Base-by-base conservation (phyloP, 2,888 invertebrate genomes). In the Geotrupes spiniger region DNA sequence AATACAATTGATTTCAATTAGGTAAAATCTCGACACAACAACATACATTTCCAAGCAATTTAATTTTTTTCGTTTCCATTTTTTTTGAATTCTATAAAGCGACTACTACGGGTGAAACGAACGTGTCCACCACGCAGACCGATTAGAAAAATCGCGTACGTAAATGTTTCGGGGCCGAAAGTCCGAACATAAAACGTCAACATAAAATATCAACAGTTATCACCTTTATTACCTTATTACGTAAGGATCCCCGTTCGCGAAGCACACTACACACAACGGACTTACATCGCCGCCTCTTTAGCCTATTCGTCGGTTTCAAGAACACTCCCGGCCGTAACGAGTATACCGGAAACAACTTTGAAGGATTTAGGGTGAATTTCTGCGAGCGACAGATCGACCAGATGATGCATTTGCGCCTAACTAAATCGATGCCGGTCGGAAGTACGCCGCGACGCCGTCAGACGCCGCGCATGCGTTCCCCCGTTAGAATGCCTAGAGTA, bases 361-460 rank as follows among this genome's bases (percentile, higher is more conserved):
- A 21, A 38, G 25, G 16, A 38, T 17, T 38, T 8, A 6, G 26
- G 26, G 36, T 36, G 17, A 40, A 16, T 41, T 42, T 45, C 36
- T 33, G 41, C 53, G 53, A 60, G 68, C 67, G 68, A 68, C 68
- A 67, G 66, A 62, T 65, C 50, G 51, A 53, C 56, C 60, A 53
- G 48, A 46, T 46, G 56, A 56, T 54, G 54, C 54, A 54, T 56
- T 53, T 50, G 28, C 43, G 55, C 49, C 49, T 46, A 56, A 66
- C 68, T 63, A 66, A 69, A 70, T 70, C 70, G 70, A 70, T 70
- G 66, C 57, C 59, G 56, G 55, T 54, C 51, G 57, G 51, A 49
- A 57, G 60, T 52, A 50, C 71, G 68, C 64, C 71, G 67, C 65
- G 71, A 68, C 69, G 70, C 66, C 61, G 61, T 63, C 52, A 43